These are phyloP conservation scores for Sebastes umbrosus DNA, from an alignment of 2,797 vertebrate genomes.

Conservation along the genomic window DNA sequence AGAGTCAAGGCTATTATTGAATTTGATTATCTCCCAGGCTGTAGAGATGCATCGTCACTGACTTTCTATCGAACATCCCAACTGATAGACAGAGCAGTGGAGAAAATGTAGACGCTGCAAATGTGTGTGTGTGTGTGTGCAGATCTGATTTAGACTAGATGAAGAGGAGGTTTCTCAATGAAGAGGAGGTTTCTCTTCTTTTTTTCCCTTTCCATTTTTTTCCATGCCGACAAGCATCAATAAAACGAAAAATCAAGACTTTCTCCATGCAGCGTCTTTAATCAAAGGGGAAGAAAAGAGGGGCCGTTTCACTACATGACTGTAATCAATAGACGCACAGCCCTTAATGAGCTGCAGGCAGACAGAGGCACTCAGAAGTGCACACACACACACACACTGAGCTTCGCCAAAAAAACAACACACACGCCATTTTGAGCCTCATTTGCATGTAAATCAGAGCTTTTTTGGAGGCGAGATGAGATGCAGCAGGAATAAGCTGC, in stretches of 20 bases:
- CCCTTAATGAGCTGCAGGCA: constrained; percentile 51
- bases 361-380: neutral
- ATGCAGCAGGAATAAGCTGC: constrained; percentile 14
- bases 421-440: neutral
- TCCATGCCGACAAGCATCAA: constrained; percentile 35
- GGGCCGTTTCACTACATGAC: constrained; percentile 36
- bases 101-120: constrained; percentile 9
- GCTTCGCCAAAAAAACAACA: neutral
- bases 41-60: constrained; percentile 39
- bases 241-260: constrained; percentile 39
- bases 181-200: neutral
- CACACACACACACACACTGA: neutral
- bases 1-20: constrained; percentile 56
- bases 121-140: neutral
- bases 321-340: constrained; percentile 50
- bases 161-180: constrained; percentile 24
- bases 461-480: constrained; percentile 26
- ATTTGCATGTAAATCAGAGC: constrained; percentile 52
- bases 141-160: constrained; percentile 10
- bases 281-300: constrained; percentile 54
- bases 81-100: constrained; percentile 17
- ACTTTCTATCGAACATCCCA: constrained; percentile 31
- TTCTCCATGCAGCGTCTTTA: constrained; percentile 36
- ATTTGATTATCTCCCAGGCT: constrained; percentile 59
- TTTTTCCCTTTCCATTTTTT: constrained; percentile 16